Evolutionary conservation across 1,140 invertebrate species (phyloP), one percentile per base, ranked within the genome.

Genomic region (Drosophila kurseongensis): DNA sequence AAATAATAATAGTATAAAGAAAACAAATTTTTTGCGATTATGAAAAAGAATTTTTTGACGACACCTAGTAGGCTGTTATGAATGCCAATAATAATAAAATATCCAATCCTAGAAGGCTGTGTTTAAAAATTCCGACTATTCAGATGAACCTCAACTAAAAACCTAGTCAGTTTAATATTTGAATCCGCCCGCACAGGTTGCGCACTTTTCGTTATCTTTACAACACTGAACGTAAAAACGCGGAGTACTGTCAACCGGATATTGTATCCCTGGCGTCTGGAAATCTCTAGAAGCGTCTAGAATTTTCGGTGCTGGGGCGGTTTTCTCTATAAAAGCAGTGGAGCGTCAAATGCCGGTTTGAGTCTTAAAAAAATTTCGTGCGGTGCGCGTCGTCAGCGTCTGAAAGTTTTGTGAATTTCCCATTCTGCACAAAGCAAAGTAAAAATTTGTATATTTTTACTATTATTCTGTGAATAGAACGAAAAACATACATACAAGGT

Each of bases 321-420:
- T 5, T 72, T 72, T 52, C 42, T 36, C 51, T 89, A 89, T 89
- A 89, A 68, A 83, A 82, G 71, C 58, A 36, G 51, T 44, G 42
- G 50, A 5, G 23, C 12, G 50, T 23, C 58, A 1, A 5, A 4
- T 45, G 62, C 75, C 66, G 75, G 83, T 52, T 63, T 40, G 58
- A 83, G 82, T 86, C 65, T 73, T 69, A 44, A 78, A 79, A 76
- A 65, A 83, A 76, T 55, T 67, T 88, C 71, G 79, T 88, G 29
- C 74, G 57, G 68, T 86, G 74, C 67, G 47, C 18, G 36, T 66
- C 50, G 67, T 12, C 12, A 67, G 51, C 68, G 74, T 68, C 44
- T 77, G 68, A 60, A 68, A 51, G 48, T 51, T 58, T 78, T 63
- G 50, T 78, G 58, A 80, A 73, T 61, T 84, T 85, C 40, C 51